Base-by-base conservation (phyloP, 1,140 invertebrate genomes). In the Branchinecta lindahli region DNA sequence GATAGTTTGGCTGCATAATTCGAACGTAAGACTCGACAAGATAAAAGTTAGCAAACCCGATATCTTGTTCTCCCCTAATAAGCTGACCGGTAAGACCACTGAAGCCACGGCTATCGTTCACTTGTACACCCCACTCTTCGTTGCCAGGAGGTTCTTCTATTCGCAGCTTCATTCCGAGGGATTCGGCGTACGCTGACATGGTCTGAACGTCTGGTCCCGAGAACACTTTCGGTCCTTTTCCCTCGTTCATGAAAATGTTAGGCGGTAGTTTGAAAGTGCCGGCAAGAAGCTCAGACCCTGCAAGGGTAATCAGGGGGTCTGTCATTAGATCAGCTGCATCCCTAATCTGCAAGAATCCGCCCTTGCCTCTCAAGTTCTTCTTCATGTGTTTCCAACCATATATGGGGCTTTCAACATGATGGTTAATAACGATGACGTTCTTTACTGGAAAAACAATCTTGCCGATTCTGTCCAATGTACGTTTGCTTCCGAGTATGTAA, bases 321-420 rank as follows among this genome's bases (percentile, higher is more conserved):
- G 12, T 61, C 12, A 15, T 6, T 61, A 12, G 52, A 61, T 61
- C 52, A 4, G 52, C 52, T 61, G 12, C 18, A 15, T 12, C 6
- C 12, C 18, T 15, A 15, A 61, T 61, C 12, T 12, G 52, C 12
- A 15, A 20, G 52, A 61, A 61, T 61, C 18, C 18, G 12, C 52
- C 52, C 18, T 61, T 20, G 12, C 52, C 52, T 61, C 18, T 12
- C 4, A 61, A 20, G 18, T 61, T 61, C 18, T 15, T 61, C 52
- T 61, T 61, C 52, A 61, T 61, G 6, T 61, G 52, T 15, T 61
- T 61, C 52, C 52, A 61, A 61, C 52, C 52, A 61, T 15, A 20
- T 61, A 61, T 20, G 12, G 12, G 12, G 12, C 18, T 61, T 61
- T 61, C 12, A 61, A 61, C 12, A 20, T 3, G 12, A 61, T 12